Evolutionary conservation across 2,888 invertebrate genomes (phyloP), one percentile per base, ranked within the genome.

Genomic region (Heteromurus nitidus): DNA sequence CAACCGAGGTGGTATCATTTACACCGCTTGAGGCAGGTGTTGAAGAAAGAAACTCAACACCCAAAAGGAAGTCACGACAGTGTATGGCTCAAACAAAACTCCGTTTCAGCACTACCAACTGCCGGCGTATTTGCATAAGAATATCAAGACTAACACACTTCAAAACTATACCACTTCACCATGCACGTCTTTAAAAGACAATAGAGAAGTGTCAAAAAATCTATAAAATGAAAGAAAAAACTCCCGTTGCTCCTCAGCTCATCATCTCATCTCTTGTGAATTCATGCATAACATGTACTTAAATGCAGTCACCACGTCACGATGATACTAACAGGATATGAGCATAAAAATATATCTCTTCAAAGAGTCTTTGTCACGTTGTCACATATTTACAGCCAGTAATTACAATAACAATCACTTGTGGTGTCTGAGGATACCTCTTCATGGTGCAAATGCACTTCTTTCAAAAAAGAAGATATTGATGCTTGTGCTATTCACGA

Each of bases 21-120:
- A 9, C 36, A 13, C 13, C 13, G 13, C 36, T 36, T 13, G 7
- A 9, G 36, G 36, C 36, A 36, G 36, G 36, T 36, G 36, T 36
- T 9, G 13, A 53, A 28, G 26, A 26, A 55, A 24, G 5, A 24
- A 24, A 7, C 2, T 2, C 24, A 22, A 58, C 26, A 58, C 26
- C 58, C 58, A 58, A 58, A 18, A 58, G 58, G 58, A 58, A 58
- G 58, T 58, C 58, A 58, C 58, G 58, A 58, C 26, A 2, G 2
- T 9, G n/a, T n/a, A n/a, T n/a, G n/a, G n/a, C n/a, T n/a, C n/a
- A n/a, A n/a, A n/a, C n/a, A n/a, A n/a, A n/a, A n/a, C n/a, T n/a
- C n/a, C n/a, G n/a, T n/a, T n/a, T n/a, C n/a, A n/a, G n/a, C n/a
- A n/a, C n/a, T n/a, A n/a, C 28, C 18, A 24, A 26, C 58, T 26